These are phyloP conservation scores for Leptosomus discolor DNA, from an alignment of 2,113 vertebrate genomes.

Conservation along the genomic window DNA sequence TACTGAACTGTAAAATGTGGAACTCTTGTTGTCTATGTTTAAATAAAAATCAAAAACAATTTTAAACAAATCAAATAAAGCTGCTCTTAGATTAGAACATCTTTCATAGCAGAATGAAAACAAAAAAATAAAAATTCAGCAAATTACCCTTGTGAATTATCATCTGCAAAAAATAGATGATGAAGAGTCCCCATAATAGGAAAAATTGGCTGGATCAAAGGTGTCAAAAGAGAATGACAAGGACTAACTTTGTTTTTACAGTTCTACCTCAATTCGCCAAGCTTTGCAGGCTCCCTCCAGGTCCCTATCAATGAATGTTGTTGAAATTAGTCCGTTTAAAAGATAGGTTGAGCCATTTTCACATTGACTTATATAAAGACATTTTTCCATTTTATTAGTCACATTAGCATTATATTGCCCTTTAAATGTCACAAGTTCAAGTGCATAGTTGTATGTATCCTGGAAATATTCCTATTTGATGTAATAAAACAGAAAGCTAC, in stretches of 20 bases:
- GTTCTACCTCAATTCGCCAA: background rate
- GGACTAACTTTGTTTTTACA: background rate
- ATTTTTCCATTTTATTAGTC: constrained; percentile 69
- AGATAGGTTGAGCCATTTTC: constrained; percentile 12
- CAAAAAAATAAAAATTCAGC: background rate
- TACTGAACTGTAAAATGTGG: background rate
- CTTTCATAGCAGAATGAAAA: background rate
- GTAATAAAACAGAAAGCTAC: constrained; percentile 51
- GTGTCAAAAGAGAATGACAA: background rate
- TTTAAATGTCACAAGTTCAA: constrained; percentile 76
- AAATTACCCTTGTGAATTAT: background rate
- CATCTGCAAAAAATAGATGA: background rate
- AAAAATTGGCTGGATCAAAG: background rate
- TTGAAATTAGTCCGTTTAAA: constrained; percentile 47
- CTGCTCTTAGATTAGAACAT: background rate
- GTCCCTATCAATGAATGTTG: background rate
- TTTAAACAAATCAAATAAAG: background rate
- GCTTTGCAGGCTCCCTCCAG: background rate
- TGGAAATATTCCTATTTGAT: constrained; percentile 49
- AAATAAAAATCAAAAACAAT: constrained; percentile 9
- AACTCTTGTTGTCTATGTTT: background rate
- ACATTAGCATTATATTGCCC: constrained; percentile 65
- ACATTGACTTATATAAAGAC: constrained; percentile 13
- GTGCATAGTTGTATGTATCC: constrained; percentile 27
- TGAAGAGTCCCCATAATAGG: background rate